phyloP scores from a whole-genome alignment of 2,113 vertebrate genomes.

The Acanthochromis polyacanthus region DNA sequence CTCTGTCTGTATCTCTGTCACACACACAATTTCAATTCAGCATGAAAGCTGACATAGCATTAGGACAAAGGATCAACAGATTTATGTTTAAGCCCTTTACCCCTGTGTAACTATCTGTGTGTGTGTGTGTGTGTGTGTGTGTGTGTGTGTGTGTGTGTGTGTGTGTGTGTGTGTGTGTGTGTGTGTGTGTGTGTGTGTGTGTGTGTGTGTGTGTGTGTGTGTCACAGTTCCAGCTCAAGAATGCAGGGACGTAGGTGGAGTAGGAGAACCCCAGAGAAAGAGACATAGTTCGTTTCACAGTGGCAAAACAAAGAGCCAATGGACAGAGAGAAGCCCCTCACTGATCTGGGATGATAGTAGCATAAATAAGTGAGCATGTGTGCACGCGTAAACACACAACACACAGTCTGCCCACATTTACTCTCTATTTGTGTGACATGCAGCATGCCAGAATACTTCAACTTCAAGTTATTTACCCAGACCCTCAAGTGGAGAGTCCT shows the following conservation, averaged over 20 bases:
- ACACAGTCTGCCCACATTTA: conserved; percentile 40
- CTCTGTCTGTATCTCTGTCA: conserved; percentile 71
- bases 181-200: conserved; percentile 18
- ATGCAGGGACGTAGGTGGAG: conserved; percentile 82
- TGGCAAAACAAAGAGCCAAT: conserved; percentile 77
- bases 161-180: conserved; percentile 5
- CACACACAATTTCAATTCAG: conserved; percentile 54
- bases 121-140: conserved; percentile 13
- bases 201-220: conserved; percentile 35
- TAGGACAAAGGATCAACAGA: conserved; percentile 64
- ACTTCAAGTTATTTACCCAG: conserved; percentile 38
- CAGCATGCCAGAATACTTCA: conserved; percentile 17
- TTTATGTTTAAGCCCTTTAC: conserved; percentile 57
- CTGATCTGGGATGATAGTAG: conserved; percentile 46
- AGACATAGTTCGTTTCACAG: conserved; percentile 59
- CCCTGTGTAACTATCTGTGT: conserved; percentile 16
- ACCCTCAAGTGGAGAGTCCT: conserved; percentile 31
- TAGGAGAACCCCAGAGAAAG: conserved; percentile 75
- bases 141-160: conserved; percentile 20
- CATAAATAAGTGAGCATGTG: conserved; percentile 11
- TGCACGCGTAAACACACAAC: conserved; percentile 34
- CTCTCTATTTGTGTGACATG: conserved; percentile 30
- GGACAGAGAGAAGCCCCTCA: conserved; percentile 50
- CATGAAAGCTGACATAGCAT: conserved; percentile 63
- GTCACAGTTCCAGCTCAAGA: conserved; percentile 64